Conservation (phyloP, 1,140 invertebrate species). For the Bombyx mandarina region DNA sequence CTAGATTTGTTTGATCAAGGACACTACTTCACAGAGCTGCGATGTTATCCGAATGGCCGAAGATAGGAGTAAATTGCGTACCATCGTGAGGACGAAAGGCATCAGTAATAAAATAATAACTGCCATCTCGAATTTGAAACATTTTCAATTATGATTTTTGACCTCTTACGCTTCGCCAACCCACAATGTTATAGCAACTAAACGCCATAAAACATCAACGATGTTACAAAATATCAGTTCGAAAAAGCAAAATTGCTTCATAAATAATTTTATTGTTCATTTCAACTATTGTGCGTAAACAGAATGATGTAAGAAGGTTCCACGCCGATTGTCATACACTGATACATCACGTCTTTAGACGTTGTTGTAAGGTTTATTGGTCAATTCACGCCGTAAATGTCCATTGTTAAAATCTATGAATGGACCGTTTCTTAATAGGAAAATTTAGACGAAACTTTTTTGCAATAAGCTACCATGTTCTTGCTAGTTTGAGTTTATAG, state of each 20-base stretch:
- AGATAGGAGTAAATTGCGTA: too few relatives aligned
- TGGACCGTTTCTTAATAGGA: not conserved
- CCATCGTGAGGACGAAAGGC: too few relatives aligned
- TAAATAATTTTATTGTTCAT: conserved; percentile 8
- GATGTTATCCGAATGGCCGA: too few relatives aligned
- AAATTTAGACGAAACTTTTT: too few relatives aligned
- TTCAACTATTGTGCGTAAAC: not conserved
- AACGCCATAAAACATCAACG: not conserved
- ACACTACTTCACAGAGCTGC: too few relatives aligned
- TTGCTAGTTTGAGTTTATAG: too few relatives aligned
- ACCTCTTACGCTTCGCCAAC: not conserved
- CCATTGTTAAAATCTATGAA: not conserved
- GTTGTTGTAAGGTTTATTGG: too few relatives aligned
- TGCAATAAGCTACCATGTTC: too few relatives aligned
- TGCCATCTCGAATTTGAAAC: too few relatives aligned
- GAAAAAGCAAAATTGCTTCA: conserved; percentile 4
- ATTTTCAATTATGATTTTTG: not conserved
- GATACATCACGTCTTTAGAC: conserved; percentile 6
- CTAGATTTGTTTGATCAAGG: too few relatives aligned
- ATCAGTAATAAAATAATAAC: too few relatives aligned
- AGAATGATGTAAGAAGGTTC: conserved; percentile 5
- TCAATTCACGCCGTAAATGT: too few relatives aligned
- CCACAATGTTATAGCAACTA: not conserved
- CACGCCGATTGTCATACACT: not conserved
- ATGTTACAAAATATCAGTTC: conserved; percentile 8